Percentiles rank a stretch among this genome's conserved stretches.
Evolutionary conservation across 1,140 invertebrate genomes (phyloP).

Genomic region (Chironomus tepperi): DNA sequence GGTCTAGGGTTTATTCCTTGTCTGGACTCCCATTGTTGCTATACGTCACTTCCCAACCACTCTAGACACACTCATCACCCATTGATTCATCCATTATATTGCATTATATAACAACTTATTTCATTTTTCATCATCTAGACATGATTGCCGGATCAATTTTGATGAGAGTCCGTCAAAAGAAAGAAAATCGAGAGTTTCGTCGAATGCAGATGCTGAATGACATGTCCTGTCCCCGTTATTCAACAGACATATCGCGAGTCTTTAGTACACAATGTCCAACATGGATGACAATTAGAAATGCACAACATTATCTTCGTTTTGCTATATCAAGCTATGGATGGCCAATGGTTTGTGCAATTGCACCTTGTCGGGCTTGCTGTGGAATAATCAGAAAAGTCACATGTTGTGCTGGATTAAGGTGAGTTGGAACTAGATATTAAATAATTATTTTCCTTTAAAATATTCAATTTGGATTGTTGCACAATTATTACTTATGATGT

Average conservation of each 20-base stretch:
- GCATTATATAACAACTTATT: no score
- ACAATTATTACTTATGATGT: no score
- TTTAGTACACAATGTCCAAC: slow-evolving; percentile 49
- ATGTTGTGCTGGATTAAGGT: slow-evolving; percentile 62
- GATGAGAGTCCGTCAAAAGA: slow-evolving; percentile 61
- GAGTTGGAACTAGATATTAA: background rate
- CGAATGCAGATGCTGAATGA: slow-evolving; percentile 57
- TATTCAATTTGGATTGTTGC: no score
- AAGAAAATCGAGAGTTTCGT: slow-evolving; percentile 56
- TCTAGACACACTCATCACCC: no score
- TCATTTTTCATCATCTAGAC: slow-evolving; percentile 45
- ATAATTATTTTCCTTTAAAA: no score
- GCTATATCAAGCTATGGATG: slow-evolving; percentile 80
- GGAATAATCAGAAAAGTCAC: slow-evolving; percentile 57
- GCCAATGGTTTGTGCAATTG: slow-evolving; percentile 73
- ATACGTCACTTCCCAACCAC: no score
- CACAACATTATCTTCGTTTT: slow-evolving; percentile 65
- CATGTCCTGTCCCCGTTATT: slow-evolving; percentile 53
- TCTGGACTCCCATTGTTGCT: no score
- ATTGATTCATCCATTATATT: background rate
- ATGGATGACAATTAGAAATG: slow-evolving; percentile 74
- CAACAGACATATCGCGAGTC: slow-evolving; percentile 47
- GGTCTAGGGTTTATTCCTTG: no score
- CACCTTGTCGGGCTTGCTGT: slow-evolving; percentile 64
- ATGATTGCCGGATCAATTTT: slow-evolving; percentile 78